Percentiles rank a stretch among this genome's conserved stretches.
phyloP scores from a whole-genome alignment of 2,888 invertebrate genomes.

The Tortricodes alternella region DNA sequence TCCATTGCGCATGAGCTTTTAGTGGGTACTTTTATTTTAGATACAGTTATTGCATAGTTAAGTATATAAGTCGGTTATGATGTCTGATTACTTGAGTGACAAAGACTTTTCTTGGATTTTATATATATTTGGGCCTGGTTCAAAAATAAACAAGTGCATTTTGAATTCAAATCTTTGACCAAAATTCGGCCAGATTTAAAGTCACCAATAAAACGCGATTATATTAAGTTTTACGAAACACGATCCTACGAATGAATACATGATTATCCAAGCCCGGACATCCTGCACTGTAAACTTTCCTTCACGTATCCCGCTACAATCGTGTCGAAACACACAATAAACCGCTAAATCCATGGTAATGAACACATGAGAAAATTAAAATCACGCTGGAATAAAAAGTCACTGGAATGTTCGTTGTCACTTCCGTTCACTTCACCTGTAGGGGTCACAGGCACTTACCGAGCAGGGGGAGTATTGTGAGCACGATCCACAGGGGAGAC shows the following conservation, averaged over 20 bases:
- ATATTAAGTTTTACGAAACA: too few species aligned
- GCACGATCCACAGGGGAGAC: constrained; percentile 76
- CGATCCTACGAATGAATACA: constrained; percentile 22
- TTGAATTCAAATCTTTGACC: too few species aligned
- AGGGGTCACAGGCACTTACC: constrained; percentile 63
- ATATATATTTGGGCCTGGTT: too few species aligned
- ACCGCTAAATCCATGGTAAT: constrained; percentile 30
- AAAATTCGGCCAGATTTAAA: background rate
- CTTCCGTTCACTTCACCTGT: constrained; percentile 48
- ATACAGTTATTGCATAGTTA: too few species aligned
- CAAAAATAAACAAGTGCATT: too few species aligned
- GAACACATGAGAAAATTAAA: constrained; percentile 18
- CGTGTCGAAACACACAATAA: constrained; percentile 43
- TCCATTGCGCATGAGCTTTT: too few species aligned
- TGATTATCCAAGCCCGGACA: constrained; percentile 59
- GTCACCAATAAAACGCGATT: too few species aligned
- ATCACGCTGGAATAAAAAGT: constrained; percentile 15
- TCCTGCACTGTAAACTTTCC: constrained; percentile 46
- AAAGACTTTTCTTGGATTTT: too few species aligned
- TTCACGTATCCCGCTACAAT: constrained; percentile 49
- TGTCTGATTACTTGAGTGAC: too few species aligned
- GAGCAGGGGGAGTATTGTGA: constrained; percentile 75
- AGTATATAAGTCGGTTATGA: too few species aligned
- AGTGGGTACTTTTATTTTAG: too few species aligned
- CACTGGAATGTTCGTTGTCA: constrained; percentile 5